Evolutionary conservation across 2,797 vertebrate genomes (phyloP).

Genomic region (Molothrus ater): DNA sequence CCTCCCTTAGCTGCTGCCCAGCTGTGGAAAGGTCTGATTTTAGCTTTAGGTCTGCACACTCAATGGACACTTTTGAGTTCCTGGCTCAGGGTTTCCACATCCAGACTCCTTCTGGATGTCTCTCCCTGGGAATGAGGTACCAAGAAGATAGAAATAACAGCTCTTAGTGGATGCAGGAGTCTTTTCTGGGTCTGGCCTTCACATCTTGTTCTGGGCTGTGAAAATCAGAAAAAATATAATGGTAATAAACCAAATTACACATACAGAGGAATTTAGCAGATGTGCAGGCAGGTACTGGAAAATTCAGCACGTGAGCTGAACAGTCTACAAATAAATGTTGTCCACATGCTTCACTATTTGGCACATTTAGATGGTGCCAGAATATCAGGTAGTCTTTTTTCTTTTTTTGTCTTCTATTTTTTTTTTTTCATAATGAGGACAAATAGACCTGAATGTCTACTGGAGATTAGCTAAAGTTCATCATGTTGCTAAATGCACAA

Average conservation of each 20-base stretch:
- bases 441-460: neutral
- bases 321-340: fast-evolving
- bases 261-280: neutral
- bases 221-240: neutral
- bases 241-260: neutral
- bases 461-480: neutral
- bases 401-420: neutral
- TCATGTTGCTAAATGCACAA: neutral
- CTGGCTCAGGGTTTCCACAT: fast-evolving
- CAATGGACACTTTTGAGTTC: neutral
- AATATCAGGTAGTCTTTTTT: neutral
- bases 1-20: neutral
- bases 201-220: neutral
- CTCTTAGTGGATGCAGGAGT: neutral
- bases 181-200: neutral
- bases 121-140: fast-evolving
- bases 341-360: neutral
- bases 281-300: neutral
- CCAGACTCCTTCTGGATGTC: neutral
- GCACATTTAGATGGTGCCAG: neutral
- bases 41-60: neutral
- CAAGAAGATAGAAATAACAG: neutral
- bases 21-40: neutral
- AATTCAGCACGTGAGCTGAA: neutral
- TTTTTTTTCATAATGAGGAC: neutral